phyloP scores from a whole-genome alignment of 2,113 vertebrate genomes.

The Phoenicopterus ruber region DNA sequence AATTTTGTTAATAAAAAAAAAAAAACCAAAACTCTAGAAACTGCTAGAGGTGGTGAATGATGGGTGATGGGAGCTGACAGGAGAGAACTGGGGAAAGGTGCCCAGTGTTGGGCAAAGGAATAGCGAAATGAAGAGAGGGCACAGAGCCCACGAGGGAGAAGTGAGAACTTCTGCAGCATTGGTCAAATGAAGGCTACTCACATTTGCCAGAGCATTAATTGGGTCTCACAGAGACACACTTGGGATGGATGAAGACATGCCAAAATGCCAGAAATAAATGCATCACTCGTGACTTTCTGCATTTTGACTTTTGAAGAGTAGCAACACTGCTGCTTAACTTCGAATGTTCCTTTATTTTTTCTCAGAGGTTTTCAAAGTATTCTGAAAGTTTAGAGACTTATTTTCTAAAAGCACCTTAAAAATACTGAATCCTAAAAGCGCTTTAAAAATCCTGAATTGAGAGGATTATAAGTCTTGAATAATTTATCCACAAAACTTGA shows the following conservation, averaged over 20 bases:
- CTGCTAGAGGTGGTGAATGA: background rate
- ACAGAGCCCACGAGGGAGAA: accelerated
- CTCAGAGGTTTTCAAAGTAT: background rate
- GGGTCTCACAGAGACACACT: background rate
- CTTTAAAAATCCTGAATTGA: background rate
- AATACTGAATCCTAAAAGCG: background rate
- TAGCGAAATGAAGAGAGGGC: background rate
- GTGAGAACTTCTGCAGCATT: background rate
- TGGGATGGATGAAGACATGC: background rate
- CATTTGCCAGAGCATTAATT: background rate
- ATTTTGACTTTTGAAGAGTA: background rate
- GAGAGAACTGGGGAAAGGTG: background rate
- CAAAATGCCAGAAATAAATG: background rate
- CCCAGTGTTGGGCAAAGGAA: background rate
- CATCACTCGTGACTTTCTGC: background rate
- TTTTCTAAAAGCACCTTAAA: background rate
- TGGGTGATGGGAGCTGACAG: background rate
- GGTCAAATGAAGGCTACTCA: background rate
- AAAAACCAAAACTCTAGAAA: background rate
- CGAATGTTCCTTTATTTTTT: accelerated
- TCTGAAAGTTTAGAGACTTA: background rate
- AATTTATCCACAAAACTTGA: slow-evolving; percentile 22
- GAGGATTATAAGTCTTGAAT: slow-evolving; percentile 11
- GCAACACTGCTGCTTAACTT: background rate
- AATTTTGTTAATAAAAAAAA: background rate